Percentiles rank a stretch among this genome's conserved stretches.
Conservation (phyloP, 2,113 vertebrate species). For the Microtus richardsoni region DNA sequence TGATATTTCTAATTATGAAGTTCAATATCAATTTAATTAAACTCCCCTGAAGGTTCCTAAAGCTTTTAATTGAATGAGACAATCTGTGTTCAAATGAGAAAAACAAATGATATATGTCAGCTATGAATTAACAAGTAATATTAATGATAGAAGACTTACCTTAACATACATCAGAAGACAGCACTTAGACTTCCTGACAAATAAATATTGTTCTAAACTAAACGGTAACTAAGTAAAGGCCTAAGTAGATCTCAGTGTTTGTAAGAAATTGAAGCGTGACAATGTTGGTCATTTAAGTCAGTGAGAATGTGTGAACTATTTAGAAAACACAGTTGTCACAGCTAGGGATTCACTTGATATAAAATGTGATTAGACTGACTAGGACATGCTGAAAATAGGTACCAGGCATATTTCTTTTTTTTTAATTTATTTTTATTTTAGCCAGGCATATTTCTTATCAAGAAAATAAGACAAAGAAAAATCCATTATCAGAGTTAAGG, state of each 20-base stretch:
- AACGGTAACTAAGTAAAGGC: neutral
- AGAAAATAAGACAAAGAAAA: neutral
- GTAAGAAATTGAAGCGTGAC: slow-evolving; percentile 1
- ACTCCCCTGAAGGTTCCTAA: neutral
- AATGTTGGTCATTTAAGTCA: neutral
- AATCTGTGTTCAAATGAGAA: slow-evolving; percentile 11
- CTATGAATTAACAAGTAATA: neutral
- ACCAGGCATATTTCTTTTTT: neutral
- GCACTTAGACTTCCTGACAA: neutral
- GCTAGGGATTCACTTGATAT: neutral
- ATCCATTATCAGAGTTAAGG: neutral
- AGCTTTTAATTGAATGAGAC: neutral
- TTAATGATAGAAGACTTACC: neutral
- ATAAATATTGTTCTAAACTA: slow-evolving; percentile 31
- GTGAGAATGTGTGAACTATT: neutral
- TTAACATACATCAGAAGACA: neutral
- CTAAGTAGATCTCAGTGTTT: neutral
- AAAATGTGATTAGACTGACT: neutral
- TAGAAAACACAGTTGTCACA: neutral
- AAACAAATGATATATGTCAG: neutral
- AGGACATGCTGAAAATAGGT: neutral
- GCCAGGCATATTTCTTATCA: neutral
- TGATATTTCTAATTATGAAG: neutral
- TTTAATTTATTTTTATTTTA: too few relatives aligned
- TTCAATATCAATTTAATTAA: slow-evolving; percentile 26